These are phyloP conservation scores for Saguinus imperator DNA, from an alignment of 2,113 vertebrate species.

Conservation along the genomic window DNA sequence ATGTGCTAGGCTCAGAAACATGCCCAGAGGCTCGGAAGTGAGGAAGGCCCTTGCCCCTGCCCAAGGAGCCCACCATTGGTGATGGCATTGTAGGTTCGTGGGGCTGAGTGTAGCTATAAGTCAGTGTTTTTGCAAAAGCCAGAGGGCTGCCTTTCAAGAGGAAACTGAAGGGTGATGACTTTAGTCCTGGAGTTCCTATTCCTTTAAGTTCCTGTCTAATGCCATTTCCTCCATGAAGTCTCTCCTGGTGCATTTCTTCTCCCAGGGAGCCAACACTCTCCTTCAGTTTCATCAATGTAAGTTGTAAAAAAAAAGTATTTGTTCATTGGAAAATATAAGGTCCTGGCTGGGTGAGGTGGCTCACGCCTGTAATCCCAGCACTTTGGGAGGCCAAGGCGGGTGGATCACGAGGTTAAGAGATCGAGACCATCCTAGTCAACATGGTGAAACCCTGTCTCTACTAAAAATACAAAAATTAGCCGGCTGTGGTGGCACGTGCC, in stretches of 20 bases:
- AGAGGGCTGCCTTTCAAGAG: background rate
- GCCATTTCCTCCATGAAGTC: background rate
- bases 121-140: background rate
- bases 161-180: background rate
- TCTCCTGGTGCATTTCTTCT: background rate
- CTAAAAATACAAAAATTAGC: no score
- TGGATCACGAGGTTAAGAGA: no score
- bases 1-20: background rate
- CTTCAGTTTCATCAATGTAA: background rate
- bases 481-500: no score
- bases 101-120: background rate
- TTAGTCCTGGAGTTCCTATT: background rate
- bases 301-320: background rate
- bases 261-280: background rate
- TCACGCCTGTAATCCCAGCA: no score
- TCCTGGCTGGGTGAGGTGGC: no score
- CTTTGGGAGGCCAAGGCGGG: no score
- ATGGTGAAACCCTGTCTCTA: no score
- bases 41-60: background rate
- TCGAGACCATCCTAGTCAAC: no score
- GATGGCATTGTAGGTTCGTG: background rate
- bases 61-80: background rate
- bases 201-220: background rate
- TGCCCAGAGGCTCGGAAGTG: background rate
- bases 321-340: background rate